Conservation (phyloP, 2,797 vertebrate genomes). For the Euthynnus affinis region DNA sequence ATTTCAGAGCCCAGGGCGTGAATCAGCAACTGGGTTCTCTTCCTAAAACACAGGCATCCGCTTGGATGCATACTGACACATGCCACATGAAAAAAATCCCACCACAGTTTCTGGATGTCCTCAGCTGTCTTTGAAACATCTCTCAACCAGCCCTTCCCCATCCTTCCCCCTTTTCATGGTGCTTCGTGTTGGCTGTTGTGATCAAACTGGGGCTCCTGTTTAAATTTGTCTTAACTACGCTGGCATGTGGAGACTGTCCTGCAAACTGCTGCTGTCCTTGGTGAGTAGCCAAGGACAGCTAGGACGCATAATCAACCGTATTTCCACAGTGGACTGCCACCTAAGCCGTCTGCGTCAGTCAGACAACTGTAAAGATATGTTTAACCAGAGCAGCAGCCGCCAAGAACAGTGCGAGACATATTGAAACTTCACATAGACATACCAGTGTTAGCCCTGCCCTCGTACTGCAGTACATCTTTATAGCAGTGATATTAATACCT, state of each 20-base stretch:
- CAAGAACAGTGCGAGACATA: constrained; percentile 60
- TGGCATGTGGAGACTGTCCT: constrained; percentile 8
- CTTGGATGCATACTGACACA: constrained; percentile 1
- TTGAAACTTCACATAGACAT: constrained; percentile 63
- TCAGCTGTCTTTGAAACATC: constrained; percentile 32
- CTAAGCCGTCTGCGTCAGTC: constrained; percentile 60
- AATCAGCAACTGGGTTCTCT: constrained; percentile 7
- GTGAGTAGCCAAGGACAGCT: constrained; percentile 62
- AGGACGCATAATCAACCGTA: constrained; percentile 56
- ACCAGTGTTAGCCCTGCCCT: constrained; percentile 34
- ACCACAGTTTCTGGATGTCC: constrained; percentile 6
- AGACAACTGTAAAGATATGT: constrained; percentile 80
- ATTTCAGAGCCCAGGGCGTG: constrained; percentile 14
- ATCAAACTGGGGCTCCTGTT: constrained; percentile 4
- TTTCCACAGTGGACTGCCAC: constrained; percentile 54
- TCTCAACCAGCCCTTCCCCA: not conserved
- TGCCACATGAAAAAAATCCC: not conserved
- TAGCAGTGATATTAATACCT: constrained; percentile 51
- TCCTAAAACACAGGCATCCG: constrained; percentile 9
- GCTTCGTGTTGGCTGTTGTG: rapidly evolving
- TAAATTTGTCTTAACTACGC: constrained; percentile 17
- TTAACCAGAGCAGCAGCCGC: constrained; percentile 63
- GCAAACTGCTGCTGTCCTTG: constrained; percentile 26
- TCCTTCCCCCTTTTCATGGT: not conserved
- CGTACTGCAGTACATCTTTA: constrained; percentile 43